Percentiles rank a stretch among this genome's conserved stretches.
phyloP scores from a whole-genome alignment of 2,797 vertebrate genomes.

The Tenualosa ilisha region DNA sequence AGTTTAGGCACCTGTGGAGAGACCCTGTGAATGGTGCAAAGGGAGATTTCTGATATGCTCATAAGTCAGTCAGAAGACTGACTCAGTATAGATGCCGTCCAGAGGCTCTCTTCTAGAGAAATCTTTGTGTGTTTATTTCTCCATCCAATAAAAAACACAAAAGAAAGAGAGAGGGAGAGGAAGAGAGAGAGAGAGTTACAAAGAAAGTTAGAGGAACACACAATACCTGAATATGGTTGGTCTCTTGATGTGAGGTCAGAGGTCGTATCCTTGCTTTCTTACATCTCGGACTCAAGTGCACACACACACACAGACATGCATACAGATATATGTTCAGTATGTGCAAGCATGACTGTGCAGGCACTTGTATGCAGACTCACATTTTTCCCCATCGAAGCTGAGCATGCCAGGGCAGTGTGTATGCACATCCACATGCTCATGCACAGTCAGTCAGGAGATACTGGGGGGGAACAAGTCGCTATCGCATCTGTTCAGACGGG shows the following conservation, averaged over 20 bases:
- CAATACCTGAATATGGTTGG: not conserved
- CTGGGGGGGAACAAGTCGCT: not conserved
- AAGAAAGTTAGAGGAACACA: slow-evolving; percentile 1
- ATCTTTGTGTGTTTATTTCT: not conserved
- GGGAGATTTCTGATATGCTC: not conserved
- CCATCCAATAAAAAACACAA: too few species aligned
- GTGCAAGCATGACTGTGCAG: slow-evolving; percentile 11
- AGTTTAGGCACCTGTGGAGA: not conserved
- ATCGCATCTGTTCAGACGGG: slow-evolving; percentile 15
- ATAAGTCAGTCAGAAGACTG: not conserved
- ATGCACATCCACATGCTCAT: not conserved
- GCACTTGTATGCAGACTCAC: slow-evolving; percentile 4
- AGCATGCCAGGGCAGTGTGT: not conserved
- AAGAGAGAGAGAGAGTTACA: not conserved
- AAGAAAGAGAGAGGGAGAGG: not conserved
- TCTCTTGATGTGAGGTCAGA: not conserved
- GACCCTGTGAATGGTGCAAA: not conserved
- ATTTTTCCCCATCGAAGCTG: not conserved
- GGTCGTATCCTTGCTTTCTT: not conserved
- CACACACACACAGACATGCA: not conserved
- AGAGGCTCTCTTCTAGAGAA: not conserved
- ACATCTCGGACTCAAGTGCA: not conserved
- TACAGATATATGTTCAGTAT: not conserved
- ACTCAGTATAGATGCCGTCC: not conserved
- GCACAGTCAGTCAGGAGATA: not conserved